These are phyloP conservation scores for Mixornis gularis DNA, from an alignment of 2,113 vertebrate species.

Conservation along the genomic window DNA sequence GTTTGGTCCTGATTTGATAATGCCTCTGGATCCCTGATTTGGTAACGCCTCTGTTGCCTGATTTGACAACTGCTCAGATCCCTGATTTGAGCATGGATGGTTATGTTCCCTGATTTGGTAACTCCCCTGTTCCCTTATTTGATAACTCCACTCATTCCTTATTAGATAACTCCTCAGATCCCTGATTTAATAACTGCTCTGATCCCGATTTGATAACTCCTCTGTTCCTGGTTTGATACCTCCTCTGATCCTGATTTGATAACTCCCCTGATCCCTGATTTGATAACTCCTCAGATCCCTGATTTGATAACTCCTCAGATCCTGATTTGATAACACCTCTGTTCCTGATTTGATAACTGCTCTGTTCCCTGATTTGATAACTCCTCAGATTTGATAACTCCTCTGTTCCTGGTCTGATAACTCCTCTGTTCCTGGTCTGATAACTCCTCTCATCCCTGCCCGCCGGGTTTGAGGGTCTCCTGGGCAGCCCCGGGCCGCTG, in stretches of 20 bases:
- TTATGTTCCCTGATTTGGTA: not conserved
- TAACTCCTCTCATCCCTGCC: not conserved
- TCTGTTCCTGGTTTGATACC: not conserved
- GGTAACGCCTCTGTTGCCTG: too few relatives aligned
- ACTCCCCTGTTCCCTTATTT: too few relatives aligned
- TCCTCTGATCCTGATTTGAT: not conserved
- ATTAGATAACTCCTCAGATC: not conserved
- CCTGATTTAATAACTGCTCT: not conserved
- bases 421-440: not conserved
- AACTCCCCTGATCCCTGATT: not conserved
- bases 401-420: not conserved
- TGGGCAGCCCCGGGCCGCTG: not conserved
- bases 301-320: not conserved
- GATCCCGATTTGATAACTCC: not conserved
- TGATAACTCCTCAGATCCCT: not conserved
- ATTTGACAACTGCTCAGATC: not conserved
- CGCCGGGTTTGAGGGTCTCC: not conserved
- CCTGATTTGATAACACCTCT: not conserved
- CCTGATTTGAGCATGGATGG: too few relatives aligned
- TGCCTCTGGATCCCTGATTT: accelerated
- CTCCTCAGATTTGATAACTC: not conserved
- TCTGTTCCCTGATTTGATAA: not conserved
- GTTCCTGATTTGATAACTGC: not conserved
- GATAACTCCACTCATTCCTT: too few relatives aligned
- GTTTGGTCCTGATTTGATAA: not conserved